A percentile compares a stretch with the other conserved stretches of the same genome.
phyloP scores from a whole-genome alignment of 2,888 invertebrate species.

The Diarsia rubi region DNA sequence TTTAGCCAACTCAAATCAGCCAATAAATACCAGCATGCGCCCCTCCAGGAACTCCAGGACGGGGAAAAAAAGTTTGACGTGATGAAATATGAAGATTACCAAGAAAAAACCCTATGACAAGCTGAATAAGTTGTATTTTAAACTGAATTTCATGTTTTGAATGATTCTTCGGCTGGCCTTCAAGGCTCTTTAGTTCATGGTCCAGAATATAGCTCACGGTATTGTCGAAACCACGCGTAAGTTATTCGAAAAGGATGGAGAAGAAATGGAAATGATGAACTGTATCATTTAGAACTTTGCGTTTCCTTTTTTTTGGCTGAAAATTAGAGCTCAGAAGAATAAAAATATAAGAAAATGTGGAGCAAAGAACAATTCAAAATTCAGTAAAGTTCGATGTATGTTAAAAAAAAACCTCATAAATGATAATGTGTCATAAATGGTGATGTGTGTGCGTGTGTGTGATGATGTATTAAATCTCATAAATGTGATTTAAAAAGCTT shows the following conservation, averaged over 20 bases:
- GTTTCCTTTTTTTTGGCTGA: background rate
- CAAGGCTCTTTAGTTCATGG: background rate
- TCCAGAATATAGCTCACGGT: background rate
- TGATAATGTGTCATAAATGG: too few species aligned
- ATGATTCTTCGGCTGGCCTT: background rate
- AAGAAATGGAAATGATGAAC: conserved; percentile 6
- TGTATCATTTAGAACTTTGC: conserved; percentile 4
- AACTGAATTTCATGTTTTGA: conserved; percentile 5
- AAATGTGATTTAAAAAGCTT: too few species aligned
- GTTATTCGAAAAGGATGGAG: conserved; percentile 21
- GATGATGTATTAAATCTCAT: too few species aligned
- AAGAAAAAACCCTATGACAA: conserved; percentile 6
- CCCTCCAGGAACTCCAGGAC: too few species aligned
- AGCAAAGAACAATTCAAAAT: background rate
- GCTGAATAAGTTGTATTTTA: background rate
- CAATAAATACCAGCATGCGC: background rate
- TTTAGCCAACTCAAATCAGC: background rate
- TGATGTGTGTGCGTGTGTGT: too few species aligned
- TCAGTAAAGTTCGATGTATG: background rate
- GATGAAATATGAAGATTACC: background rate
- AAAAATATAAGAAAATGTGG: too few species aligned
- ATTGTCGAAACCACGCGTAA: background rate
- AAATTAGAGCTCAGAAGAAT: too few species aligned
- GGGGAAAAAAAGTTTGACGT: background rate
- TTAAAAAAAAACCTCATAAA: conserved; percentile 6